Percentiles rank a stretch among this genome's conserved stretches.
Conservation (phyloP, 2,888 invertebrate species). For the Caenorhabditis auriculariae region DNA sequence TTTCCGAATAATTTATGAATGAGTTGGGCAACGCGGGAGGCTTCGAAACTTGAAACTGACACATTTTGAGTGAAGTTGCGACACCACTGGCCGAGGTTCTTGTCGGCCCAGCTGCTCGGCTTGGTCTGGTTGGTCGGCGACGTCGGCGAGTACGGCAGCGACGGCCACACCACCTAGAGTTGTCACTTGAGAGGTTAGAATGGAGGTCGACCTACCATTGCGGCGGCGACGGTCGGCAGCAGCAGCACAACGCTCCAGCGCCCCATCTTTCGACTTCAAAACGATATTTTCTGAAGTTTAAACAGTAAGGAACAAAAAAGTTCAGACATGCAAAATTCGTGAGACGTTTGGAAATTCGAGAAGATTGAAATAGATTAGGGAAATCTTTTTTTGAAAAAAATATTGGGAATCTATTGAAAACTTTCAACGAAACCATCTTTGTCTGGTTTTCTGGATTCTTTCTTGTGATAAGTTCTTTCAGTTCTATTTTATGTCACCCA, state of each 20-base stretch:
- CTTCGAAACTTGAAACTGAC: constrained; percentile 23
- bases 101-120: constrained; percentile 47
- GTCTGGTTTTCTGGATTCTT: too few relatives aligned
- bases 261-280: not conserved
- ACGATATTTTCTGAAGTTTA: not conserved
- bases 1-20: too few relatives aligned
- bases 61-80: constrained; percentile 52
- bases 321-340: not conserved
- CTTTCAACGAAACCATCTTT: too few relatives aligned
- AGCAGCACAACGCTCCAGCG: not conserved
- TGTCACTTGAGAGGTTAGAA: too few relatives aligned
- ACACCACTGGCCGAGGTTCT: constrained; percentile 61
- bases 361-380: too few relatives aligned
- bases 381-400: too few relatives aligned
- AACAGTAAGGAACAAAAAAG: not conserved
- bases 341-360: not conserved
- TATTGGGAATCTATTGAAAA: too few relatives aligned
- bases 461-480: too few relatives aligned
- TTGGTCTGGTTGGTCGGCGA: constrained; percentile 9
- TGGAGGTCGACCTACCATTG: too few relatives aligned
- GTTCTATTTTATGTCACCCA: too few relatives aligned
- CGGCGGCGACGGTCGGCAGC: not conserved
- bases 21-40: too few relatives aligned
- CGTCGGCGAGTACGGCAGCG: constrained; percentile 16
- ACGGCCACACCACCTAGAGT: constrained; percentile 38